phyloP scores from a whole-genome alignment of 2,888 invertebrate species.

The Alloplasta piceator region DNA sequence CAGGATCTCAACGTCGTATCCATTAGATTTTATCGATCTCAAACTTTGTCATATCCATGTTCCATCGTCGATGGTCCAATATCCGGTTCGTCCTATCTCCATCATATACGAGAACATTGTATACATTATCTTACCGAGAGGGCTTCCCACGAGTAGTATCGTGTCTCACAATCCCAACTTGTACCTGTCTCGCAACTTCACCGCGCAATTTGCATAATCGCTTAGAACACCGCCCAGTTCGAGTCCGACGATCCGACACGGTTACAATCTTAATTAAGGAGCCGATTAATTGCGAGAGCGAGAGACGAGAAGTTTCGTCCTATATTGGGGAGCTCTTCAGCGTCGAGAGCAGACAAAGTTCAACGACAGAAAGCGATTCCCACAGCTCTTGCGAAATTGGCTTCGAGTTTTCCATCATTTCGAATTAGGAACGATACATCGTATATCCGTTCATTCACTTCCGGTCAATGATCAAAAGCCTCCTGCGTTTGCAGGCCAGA shows the following conservation, averaged over 20 bases:
- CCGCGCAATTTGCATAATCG: slow-evolving; percentile 60
- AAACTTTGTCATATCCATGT: slow-evolving; percentile 4
- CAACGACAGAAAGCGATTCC: slow-evolving; percentile 28
- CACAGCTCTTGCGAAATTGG: slow-evolving; percentile 22
- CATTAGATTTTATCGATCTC: not conserved
- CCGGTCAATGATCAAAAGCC: slow-evolving; percentile 8
- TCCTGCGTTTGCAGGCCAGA: no score
- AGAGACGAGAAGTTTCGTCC: not conserved
- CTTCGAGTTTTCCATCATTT: slow-evolving; percentile 32
- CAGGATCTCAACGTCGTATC: no score
- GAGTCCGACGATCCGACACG: slow-evolving; percentile 49
- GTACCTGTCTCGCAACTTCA: slow-evolving; percentile 61
- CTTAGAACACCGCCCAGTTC: slow-evolving; percentile 60
- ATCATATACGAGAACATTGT: not conserved
- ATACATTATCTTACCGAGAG: slow-evolving; percentile 29
- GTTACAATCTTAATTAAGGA: slow-evolving; percentile 62
- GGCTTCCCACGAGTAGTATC: slow-evolving; percentile 17
- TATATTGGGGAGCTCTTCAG: not conserved
- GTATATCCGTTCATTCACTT: not conserved
- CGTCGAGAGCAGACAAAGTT: slow-evolving; percentile 25
- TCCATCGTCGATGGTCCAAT: not conserved
- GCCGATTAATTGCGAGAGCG: slow-evolving; percentile 57
- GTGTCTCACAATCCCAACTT: slow-evolving; percentile 51
- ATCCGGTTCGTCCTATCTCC: not conserved
- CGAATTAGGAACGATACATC: slow-evolving; percentile 5